Base-by-base conservation (phyloP, 2,113 vertebrate species). In the Antechinus flavipes region DNA sequence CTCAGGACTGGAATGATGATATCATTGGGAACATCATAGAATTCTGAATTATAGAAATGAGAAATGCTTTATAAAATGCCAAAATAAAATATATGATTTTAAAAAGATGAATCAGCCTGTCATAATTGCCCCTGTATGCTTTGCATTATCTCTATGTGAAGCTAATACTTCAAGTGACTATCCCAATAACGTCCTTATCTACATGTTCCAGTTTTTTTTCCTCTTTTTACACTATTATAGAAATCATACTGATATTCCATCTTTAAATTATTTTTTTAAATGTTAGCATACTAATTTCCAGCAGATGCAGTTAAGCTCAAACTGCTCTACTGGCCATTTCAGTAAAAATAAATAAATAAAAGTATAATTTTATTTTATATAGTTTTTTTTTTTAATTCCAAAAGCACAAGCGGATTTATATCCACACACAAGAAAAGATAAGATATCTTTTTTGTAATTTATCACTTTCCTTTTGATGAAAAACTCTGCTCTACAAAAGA, bases 391-490 rank as follows among this genome's bases (percentile, higher is more conserved):
- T 52, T 49, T 49, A 49, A 1, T 76, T 98, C 84, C 55, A 35
- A 93, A 90, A 97, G 47, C 96, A 97, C 91, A 54, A 53, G 94
- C 97, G 98, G 98, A 97, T 95, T 93, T 92, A 96, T 91, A 54
- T 96, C 91, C 95, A 97, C 97, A 98, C 90, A 95, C 94, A 97
- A 97, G 95, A 96, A 98, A 98, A 96, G 96, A 98, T 95, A 95
- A 92, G 90, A 68, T 58, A 91, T 93, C 94, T 96, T 97, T 97
- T 97, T 54, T 89, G 98, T 96, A 98, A 98, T 98, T 98, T 98
- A 98, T 98, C 98, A 98, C 95, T 95, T 97, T 97, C 96, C 95
- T 1, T 96, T 97, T 98, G 98, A 98, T 98, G 97, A 96, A 98
- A 98, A 98, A 91, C 95, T 97, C 97, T 96, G 94, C 98, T 98